Evolutionary conservation across 2,113 vertebrate genomes (phyloP).

Genomic region (Scophthalmus maximus): DNA sequence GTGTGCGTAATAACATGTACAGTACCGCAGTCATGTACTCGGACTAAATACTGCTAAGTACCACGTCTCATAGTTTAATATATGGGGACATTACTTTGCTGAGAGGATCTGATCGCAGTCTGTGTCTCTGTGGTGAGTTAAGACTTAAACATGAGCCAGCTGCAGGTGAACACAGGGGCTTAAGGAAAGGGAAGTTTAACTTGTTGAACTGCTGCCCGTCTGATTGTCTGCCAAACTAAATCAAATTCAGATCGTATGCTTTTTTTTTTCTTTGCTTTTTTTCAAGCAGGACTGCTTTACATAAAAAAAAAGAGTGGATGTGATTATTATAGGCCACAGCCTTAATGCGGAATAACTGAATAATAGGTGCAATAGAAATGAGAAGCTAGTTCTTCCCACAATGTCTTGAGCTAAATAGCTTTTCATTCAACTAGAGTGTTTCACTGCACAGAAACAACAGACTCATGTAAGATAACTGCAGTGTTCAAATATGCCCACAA

Average conservation of each 20-base stretch:
- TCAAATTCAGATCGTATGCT: not conserved
- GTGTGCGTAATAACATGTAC: not conserved
- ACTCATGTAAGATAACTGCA: not conserved
- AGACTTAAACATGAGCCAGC: not conserved
- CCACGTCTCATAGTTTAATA: not conserved
- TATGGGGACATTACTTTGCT: not conserved
- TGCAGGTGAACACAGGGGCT: not conserved
- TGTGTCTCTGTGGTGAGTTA: not conserved
- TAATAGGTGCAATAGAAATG: not conserved
- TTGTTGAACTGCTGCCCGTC: not conserved
- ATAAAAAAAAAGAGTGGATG: not conserved
- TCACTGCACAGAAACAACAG: conserved; percentile 3
- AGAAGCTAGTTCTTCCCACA: no score
- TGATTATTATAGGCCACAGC: not conserved
- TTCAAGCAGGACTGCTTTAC: not conserved
- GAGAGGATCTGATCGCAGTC: not conserved
- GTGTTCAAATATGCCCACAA: conserved; percentile 34
- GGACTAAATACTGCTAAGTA: not conserved
- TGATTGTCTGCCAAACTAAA: not conserved
- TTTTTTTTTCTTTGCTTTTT: no score
- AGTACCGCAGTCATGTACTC: not conserved
- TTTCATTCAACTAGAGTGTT: no score
- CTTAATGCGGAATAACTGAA: not conserved
- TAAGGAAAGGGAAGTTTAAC: not conserved
- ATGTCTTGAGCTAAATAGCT: no score